Percentiles rank a stretch among this genome's conserved stretches.
phyloP scores from a whole-genome alignment of 2,113 vertebrate genomes.

The Anguilla rostrata region DNA sequence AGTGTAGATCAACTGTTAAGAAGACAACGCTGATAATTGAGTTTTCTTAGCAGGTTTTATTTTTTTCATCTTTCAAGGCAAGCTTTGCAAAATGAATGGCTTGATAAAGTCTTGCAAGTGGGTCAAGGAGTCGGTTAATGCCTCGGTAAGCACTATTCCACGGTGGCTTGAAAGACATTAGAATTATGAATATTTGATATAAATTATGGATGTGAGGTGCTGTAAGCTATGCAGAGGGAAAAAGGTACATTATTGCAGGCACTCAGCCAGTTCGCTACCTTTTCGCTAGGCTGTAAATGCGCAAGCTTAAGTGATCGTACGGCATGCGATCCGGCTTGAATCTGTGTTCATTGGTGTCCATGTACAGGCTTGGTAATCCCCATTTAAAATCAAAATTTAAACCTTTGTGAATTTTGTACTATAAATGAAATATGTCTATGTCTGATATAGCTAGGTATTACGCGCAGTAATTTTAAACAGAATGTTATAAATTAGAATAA shows the following conservation, averaged over 20 bases:
- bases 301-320: neutral
- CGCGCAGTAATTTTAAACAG: no score
- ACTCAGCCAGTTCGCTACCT: neutral
- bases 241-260: neutral
- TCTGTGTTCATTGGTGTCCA: neutral
- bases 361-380: neutral
- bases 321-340: neutral
- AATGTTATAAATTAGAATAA: no score
- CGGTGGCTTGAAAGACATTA: conserved; percentile 19
- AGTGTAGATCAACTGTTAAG: conserved; percentile 1
- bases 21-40: neutral
- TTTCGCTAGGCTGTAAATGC: neutral
- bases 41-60: neutral
- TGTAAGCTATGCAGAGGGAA: neutral
- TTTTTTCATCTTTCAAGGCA: neutral
- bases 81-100: neutral
- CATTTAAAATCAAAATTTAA: neutral
- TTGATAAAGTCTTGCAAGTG: neutral
- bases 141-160: conserved; percentile 20
- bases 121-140: conserved; percentile 19
- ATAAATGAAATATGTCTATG: no score
- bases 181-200: conserved; percentile 1
- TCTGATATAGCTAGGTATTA: no score
- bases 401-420: no score
- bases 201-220: neutral